Conservation (phyloP, 2,888 invertebrate species). For the Oxyteleia sp. region DNA sequence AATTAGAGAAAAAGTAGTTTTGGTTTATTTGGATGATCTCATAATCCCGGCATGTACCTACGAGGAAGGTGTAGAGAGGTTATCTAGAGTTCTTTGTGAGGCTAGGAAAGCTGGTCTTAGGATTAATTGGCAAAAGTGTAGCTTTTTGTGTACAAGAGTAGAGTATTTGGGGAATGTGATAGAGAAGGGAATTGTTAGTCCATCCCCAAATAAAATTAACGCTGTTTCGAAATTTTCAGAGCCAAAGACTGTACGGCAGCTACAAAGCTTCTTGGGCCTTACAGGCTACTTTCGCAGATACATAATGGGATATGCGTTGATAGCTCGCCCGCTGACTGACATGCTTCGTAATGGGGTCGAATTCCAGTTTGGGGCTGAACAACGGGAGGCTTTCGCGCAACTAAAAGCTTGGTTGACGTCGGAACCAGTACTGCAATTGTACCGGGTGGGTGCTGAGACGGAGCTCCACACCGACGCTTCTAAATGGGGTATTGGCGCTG, state of each 20-base stretch:
- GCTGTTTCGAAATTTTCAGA: not conserved
- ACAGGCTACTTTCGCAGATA: not conserved
- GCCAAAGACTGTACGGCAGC: not conserved
- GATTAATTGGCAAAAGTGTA: no score
- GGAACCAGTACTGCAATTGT: not conserved
- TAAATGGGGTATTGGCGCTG: not conserved
- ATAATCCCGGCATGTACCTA: not conserved
- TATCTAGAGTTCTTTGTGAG: not conserved
- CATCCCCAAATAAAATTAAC: no score
- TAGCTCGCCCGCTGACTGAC: not conserved
- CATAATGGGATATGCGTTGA: not conserved
- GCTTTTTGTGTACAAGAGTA: no score
- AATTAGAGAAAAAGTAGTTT: slow-evolving; percentile 34
- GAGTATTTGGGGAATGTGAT: no score
- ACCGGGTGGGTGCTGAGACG: not conserved
- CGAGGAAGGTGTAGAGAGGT: not conserved
- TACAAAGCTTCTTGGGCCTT: not conserved
- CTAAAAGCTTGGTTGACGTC: not conserved
- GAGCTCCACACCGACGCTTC: not conserved
- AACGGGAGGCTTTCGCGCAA: not conserved
- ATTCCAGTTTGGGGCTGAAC: not conserved
- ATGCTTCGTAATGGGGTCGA: not conserved
- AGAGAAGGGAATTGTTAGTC: no score
- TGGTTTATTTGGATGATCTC: not conserved
- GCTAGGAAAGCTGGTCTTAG: no score